Percentiles rank a stretch among this genome's conserved stretches.
Conservation (phyloP, 92 coral and sea anemone species). For the Bergia sp. region DNA sequence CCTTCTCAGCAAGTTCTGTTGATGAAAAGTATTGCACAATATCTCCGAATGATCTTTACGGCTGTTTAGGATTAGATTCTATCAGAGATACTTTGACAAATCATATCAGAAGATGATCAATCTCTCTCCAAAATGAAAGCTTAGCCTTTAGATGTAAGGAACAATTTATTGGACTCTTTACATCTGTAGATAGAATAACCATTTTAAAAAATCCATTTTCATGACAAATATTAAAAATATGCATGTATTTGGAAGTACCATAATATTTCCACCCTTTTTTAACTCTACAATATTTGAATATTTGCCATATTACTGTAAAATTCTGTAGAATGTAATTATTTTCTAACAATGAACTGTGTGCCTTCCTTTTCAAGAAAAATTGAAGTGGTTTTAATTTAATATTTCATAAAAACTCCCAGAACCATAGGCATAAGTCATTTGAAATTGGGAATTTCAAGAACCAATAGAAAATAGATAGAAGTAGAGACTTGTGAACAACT, state of each 20-base stretch:
- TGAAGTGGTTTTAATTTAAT: too few species aligned
- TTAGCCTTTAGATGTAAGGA: too few species aligned
- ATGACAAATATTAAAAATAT: constrained; percentile 6
- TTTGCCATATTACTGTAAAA: background rate
- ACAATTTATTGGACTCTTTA: background rate
- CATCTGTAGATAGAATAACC: background rate
- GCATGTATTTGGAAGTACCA: constrained; percentile 6
- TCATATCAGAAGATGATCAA: background rate
- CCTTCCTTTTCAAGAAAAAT: background rate
- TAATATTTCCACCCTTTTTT: background rate
- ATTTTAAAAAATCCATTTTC: background rate
- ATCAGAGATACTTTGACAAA: background rate
- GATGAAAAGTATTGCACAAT: background rate
- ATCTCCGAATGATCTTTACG: background rate
- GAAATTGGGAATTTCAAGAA: too few species aligned
- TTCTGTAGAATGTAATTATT: background rate
- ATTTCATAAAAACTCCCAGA: too few species aligned
- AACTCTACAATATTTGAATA: background rate
- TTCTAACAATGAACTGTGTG: background rate
- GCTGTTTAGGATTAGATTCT: too few species aligned
- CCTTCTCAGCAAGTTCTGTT: background rate
- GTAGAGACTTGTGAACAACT: too few species aligned
- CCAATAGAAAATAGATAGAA: too few species aligned
- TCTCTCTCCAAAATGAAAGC: background rate
- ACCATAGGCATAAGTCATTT: too few species aligned